Percentiles rank a stretch among this genome's conserved stretches.
Evolutionary conservation across 2,888 invertebrate genomes (phyloP).

Genomic region (Pandemis cinnamomeana): DNA sequence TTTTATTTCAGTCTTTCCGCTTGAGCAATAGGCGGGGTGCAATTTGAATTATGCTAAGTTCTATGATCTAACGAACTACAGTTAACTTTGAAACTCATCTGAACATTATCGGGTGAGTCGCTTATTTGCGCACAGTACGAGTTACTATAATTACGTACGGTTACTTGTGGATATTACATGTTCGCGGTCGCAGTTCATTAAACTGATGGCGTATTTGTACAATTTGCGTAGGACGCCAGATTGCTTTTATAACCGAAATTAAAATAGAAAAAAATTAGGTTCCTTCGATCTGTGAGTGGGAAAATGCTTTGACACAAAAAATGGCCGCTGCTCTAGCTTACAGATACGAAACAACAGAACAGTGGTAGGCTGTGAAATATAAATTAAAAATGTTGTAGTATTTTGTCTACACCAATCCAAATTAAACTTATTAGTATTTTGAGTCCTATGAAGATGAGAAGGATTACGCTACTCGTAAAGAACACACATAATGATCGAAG

Average conservation of each 20-base stretch:
- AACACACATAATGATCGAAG: too few species aligned
- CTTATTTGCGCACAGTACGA: slow-evolving; percentile 31
- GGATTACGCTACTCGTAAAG: too few species aligned
- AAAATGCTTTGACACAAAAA: background rate
- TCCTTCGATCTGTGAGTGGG: background rate
- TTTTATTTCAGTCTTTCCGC: background rate
- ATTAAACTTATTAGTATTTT: too few species aligned
- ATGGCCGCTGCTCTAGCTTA: background rate
- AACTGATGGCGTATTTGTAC: slow-evolving; percentile 57
- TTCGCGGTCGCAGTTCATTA: slow-evolving; percentile 50
- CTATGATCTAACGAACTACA: slow-evolving; percentile 14
- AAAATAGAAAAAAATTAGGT: slow-evolving; percentile 4
- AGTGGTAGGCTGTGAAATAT: background rate
- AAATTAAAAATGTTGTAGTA: background rate
- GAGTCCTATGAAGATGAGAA: too few species aligned
- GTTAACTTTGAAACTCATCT: slow-evolving; percentile 27
- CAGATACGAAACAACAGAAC: slow-evolving; percentile 1
- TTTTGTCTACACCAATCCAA: background rate
- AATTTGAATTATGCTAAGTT: background rate
- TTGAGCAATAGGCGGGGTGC: background rate
- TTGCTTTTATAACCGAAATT: slow-evolving; percentile 55
- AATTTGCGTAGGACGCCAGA: slow-evolving; percentile 62
- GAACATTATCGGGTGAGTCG: background rate
- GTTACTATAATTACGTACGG: slow-evolving; percentile 39
- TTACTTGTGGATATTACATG: slow-evolving; percentile 39